A percentile compares a stretch with the other conserved stretches of the same genome.
Conservation (phyloP, 2,888 invertebrate species). For the Boloria selene region DNA sequence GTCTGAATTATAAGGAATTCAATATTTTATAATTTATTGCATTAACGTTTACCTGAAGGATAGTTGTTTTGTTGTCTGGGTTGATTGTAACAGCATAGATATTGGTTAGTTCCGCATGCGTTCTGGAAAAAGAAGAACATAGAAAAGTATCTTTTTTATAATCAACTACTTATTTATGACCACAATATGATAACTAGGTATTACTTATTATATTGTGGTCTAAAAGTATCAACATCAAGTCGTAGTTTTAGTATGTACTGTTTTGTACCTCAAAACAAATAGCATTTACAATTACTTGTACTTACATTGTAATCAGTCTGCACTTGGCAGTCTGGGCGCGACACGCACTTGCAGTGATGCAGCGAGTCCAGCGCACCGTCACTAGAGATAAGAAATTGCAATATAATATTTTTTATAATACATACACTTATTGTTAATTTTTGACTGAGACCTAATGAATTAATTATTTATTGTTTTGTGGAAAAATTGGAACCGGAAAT, state of each 20-base stretch:
- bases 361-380: conserved; percentile 64
- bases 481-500: no score
- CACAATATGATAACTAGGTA: no score
- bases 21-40: conserved; percentile 1
- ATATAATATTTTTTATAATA: not conserved
- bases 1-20: no score
- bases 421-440: not conserved
- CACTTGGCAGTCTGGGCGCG: conserved; percentile 56
- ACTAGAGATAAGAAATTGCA: conserved; percentile 19
- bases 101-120: conserved; percentile 84
- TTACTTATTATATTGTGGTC: no score
- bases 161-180: no score
- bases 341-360: conserved; percentile 65
- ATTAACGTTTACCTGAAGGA: conserved; percentile 50
- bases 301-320: conserved; percentile 54
- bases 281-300: not conserved
- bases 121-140: conserved; percentile 68
- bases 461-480: no score
- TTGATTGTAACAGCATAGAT: conserved; percentile 84
- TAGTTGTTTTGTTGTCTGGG: conserved; percentile 45
- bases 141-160: no score
- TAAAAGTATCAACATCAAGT: no score
- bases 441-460: not conserved
- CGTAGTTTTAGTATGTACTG: no score
- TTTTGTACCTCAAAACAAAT: no score